phyloP scores from a whole-genome alignment of 2,888 invertebrate species.

The Drosophila demipolita region DNA sequence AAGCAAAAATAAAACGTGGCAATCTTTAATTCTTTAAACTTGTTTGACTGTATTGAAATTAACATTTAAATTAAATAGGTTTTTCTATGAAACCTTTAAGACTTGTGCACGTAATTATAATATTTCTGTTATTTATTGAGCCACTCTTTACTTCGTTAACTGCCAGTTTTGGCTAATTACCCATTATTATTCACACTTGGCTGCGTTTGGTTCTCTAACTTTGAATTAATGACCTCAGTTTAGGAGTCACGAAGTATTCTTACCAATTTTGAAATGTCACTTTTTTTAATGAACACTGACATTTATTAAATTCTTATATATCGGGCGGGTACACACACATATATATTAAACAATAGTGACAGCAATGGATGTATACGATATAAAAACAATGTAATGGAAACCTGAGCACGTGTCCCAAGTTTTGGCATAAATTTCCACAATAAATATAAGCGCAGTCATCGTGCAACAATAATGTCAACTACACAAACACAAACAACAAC shows the following conservation, averaged over 20 bases:
- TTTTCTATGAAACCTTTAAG: neutral
- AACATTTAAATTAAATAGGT: neutral
- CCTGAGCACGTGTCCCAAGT: constrained; percentile 50
- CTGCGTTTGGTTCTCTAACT: constrained; percentile 5
- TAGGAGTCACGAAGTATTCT: constrained; percentile 4
- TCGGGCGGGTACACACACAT: neutral
- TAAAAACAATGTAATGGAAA: constrained; percentile 43
- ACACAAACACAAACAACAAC: constrained; percentile 21
- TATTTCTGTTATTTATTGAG: neutral
- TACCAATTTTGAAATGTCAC: constrained; percentile 35
- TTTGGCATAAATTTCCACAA: constrained; percentile 71
- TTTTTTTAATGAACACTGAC: constrained; percentile 56
- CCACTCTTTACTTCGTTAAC: neutral
- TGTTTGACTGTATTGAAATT: neutral
- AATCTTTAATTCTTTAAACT: neutral
- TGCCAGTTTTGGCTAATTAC: constrained; percentile 9
- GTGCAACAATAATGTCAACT: constrained; percentile 50
- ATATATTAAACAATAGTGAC: constrained; percentile 7
- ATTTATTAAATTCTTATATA: constrained; percentile 23
- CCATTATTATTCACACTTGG: constrained; percentile 17
- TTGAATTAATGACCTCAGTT: constrained; percentile 39
- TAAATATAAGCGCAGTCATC: constrained; percentile 68
- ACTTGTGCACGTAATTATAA: neutral
- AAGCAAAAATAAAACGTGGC: neutral
- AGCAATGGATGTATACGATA: constrained; percentile 21